A percentile compares a stretch with the other conserved stretches of the same genome.
phyloP scores from a whole-genome alignment of 1,140 invertebrate species.

The Aethina tumida region DNA sequence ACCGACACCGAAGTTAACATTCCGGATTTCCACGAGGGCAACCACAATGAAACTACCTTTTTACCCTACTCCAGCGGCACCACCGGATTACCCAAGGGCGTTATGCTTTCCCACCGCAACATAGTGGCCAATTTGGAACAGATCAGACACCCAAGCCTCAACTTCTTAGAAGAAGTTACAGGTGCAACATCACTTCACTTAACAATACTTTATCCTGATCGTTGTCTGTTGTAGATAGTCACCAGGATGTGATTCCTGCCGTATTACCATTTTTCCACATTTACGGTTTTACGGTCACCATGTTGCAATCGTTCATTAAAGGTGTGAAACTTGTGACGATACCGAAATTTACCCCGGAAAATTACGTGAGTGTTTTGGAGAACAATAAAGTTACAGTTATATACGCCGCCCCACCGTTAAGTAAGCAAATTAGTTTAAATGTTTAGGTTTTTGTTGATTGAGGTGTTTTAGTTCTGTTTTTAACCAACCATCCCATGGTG shows the following conservation, averaged over 20 bases:
- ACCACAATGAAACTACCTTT: constrained; percentile 41
- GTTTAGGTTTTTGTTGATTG: not conserved
- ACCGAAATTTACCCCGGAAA: constrained; percentile 61
- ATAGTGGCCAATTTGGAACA: constrained; percentile 42
- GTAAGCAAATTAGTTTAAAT: constrained; percentile 36
- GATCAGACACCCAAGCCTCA: constrained; percentile 10
- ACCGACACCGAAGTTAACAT: constrained; percentile 32
- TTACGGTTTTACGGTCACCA: constrained; percentile 56
- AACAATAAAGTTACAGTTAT: constrained; percentile 46
- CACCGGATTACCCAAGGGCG: constrained; percentile 82
- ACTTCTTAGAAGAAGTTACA: constrained; percentile 15
- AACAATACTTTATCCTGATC: too few species aligned
- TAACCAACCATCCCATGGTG: constrained; percentile 52
- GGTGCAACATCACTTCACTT: too few species aligned
- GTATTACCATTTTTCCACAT: constrained; percentile 81
- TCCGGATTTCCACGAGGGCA: constrained; percentile 35
- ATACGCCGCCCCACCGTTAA: constrained; percentile 52
- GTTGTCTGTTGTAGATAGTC: constrained; percentile 32
- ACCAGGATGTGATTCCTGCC: constrained; percentile 47
- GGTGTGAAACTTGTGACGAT: constrained; percentile 62
- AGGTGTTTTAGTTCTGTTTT: constrained; percentile 46
- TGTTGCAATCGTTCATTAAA: constrained; percentile 45
- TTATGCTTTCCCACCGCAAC: constrained; percentile 65
- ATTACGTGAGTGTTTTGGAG: constrained; percentile 46
- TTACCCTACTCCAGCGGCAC: constrained; percentile 76